Evolutionary conservation across 2,888 invertebrate genomes (phyloP), one percentile per base, ranked within the genome.

Genomic region (Tribolium freemani): DNA sequence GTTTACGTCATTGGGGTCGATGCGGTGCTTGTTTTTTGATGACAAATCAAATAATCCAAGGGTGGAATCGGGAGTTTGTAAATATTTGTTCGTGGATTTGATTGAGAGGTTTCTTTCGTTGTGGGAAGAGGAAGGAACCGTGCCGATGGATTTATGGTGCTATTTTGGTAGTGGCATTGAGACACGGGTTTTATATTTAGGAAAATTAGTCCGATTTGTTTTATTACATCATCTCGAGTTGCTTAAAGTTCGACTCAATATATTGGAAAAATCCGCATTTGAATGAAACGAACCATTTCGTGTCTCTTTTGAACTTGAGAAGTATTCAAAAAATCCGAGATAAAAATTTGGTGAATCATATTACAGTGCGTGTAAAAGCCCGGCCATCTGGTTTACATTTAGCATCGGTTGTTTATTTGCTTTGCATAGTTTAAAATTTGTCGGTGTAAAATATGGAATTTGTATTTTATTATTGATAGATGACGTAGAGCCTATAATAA

Each of bases 391-490:
- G 56, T 61, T 68, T 63, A 46, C 50, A 61, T 72, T 68, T 48
- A 45, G 53, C 26, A 21, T 44, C 38, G 38, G 9, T 26, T 72
- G 72, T 72, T 72, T 72, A 72, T 72, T 72, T 61, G 30, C 60
- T 56, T 51, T 45, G 57, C 54, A 38, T 44, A 53, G 58, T 68
- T 68, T 71, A 53, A 68, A 68, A 58, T 58, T 68, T 56, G 53
- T 50, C 61, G 69, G 31, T 56, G 50, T 58, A 69, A 72, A 72
- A 69, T 72, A 72, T 72, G 64, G 54, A 72, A 69, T 72, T 72
- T 63, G 72, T 69, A 72, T 63, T 69, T 72, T 69, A 64, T 69
- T 72, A 72, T 61, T 70, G 70, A 63, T 60, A 21, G 26, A 45
- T 60, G 48, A 60, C 60, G 60, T 46, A n/a, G 48, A 2, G 48